These are phyloP conservation scores for Neodiprion virginianus DNA, from an alignment of 1,140 invertebrate genomes.

Conservation along the genomic window DNA sequence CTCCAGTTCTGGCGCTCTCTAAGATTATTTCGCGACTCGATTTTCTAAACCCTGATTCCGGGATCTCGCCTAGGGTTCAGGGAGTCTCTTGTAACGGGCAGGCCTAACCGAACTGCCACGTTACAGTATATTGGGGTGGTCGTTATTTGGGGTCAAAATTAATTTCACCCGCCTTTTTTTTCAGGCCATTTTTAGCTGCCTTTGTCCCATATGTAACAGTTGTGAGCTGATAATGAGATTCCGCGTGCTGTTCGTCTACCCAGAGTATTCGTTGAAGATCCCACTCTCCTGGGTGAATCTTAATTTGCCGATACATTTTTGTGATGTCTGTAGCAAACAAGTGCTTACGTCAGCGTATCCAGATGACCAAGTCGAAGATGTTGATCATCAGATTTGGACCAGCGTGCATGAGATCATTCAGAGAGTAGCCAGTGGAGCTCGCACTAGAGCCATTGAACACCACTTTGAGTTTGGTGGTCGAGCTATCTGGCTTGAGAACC, in stretches of 20 bases:
- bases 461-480: slow-evolving; percentile 35
- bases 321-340: slow-evolving; percentile 36
- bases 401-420: slow-evolving; percentile 37
- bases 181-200: background rate
- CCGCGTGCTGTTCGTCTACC: slow-evolving; percentile 1
- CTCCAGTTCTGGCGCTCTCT: too few species aligned
- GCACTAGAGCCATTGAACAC: slow-evolving; percentile 40
- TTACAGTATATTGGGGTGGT: too few species aligned
- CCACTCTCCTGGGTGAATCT: slow-evolving; percentile 20
- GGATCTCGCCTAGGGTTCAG: too few species aligned
- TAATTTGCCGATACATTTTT: slow-evolving; percentile 37
- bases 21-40: too few species aligned
- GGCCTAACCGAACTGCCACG: too few species aligned
- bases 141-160: too few species aligned
- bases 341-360: slow-evolving; percentile 29
- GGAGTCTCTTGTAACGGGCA: too few species aligned
- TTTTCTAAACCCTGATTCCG: too few species aligned
- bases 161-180: too few species aligned
- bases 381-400: slow-evolving; percentile 24
- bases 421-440: slow-evolving; percentile 31
- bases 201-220: slow-evolving; percentile 32
- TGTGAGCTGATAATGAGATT: slow-evolving; percentile 18
- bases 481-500: slow-evolving; percentile 20
- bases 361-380: slow-evolving; percentile 22
- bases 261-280: slow-evolving; percentile 31